Evolutionary conservation across 1,140 invertebrate genomes (phyloP).

Genomic region (Lepidurus apus): DNA sequence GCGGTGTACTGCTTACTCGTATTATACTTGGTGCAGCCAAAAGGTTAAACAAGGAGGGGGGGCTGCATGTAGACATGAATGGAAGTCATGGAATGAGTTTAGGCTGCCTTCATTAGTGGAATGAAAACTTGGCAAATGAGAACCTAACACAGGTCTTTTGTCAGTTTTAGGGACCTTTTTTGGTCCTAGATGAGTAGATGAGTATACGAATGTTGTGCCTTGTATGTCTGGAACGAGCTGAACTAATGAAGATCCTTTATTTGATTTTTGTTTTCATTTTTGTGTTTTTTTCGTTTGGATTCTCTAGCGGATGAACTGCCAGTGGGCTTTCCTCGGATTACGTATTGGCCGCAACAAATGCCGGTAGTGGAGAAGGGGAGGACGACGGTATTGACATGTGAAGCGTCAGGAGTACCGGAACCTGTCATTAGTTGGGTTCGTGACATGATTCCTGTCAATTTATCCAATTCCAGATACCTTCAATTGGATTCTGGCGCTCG

Average conservation of each 20-base stretch:
- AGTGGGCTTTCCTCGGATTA: conserved; percentile 83
- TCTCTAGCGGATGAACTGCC: conserved; percentile 78
- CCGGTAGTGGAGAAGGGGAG: conserved; percentile 93
- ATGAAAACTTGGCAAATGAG: no score
- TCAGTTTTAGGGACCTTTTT: no score
- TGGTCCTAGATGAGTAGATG: no score
- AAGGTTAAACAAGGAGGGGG: no score
- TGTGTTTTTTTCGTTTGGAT: conserved; percentile 32
- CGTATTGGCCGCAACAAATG: conserved; percentile 68
- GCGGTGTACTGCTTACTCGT: no score
- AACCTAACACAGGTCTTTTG: no score
- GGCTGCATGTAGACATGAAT: no score
- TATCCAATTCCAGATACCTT: conserved; percentile 77
- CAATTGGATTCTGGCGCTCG: conserved; percentile 41
- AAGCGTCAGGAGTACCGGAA: conserved; percentile 74
- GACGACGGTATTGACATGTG: conserved; percentile 77
- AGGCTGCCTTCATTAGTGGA: no score
- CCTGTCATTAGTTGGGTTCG: conserved; percentile 88
- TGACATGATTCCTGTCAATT: conserved; percentile 81
- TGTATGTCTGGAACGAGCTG: background rate
- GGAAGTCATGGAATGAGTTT: no score
- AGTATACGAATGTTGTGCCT: background rate
- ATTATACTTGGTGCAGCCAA: no score
- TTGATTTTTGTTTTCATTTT: background rate
- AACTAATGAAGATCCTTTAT: background rate